Base-by-base conservation (phyloP, 2,797 vertebrate species). In the Argentina silus region DNA sequence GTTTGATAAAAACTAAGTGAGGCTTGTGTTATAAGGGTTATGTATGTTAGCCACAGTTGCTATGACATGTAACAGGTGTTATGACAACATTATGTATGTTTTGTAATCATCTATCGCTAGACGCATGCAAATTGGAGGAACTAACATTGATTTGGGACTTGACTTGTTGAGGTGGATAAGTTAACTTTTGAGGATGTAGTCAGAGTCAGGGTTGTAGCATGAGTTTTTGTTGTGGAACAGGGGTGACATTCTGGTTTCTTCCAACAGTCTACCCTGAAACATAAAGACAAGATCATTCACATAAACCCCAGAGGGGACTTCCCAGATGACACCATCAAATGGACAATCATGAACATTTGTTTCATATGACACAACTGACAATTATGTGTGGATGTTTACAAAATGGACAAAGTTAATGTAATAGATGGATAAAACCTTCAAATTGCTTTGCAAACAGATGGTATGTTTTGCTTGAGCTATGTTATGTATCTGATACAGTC, bases 71-170 rank as follows among this genome's bases (percentile, higher is more conserved):
- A 12, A 17, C 51, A 53, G 51, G 4, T 7, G 15, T n/a, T 53
- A n/a, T 53, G 51, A 53, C 51, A 53, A n/a, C 14, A 53, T 17
- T 53, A 17, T 7, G 3, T 15, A 53, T 14, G 51, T n/a, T 53
- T 53, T n/a, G 17, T 53, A 57, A 3, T 19, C 7, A 23, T 23
- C 1, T 10, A 59, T 59, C 56, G 11, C 19, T 59, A 21, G 56
- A 23, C 12, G 56, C 21, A 21, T 11, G 36, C 0, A 42, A 17
- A 44, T 42, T 2, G 14, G 43, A 19, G 43, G 19, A 74, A 78
- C 83, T 84, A n/a, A 85, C 70, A 0, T 0, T 10, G 0, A 2
- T 0, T 0, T 68, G 1, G 0, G 9, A 10, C 0, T 74, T 0
- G n/a, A 2, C 0, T 3, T 3, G 6, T 17, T 7, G 4, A n/a